A percentile compares a stretch with the other conserved stretches of the same genome.
Conservation (phyloP, 2,797 vertebrate genomes). For the Rhinella marina region DNA sequence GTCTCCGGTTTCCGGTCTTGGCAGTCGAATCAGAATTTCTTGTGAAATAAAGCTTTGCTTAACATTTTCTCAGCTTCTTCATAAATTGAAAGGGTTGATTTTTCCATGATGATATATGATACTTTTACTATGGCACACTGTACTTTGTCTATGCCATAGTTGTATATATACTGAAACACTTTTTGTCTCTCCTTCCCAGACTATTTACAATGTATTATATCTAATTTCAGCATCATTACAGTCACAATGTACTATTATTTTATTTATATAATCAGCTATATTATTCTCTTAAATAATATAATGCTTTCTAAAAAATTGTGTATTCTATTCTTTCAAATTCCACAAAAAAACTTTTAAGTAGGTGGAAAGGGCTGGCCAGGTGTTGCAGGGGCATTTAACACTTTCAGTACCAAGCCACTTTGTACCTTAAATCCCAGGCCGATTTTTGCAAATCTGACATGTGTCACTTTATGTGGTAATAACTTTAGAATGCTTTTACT, state of each 20-base stretch:
- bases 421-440: no score
- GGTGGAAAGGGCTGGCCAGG: not conserved
- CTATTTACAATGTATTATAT: not conserved
- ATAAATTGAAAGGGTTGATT: not conserved
- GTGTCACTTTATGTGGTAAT: no score
- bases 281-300: not conserved
- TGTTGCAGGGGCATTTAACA: not conserved
- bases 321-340: not conserved
- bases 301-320: not conserved
- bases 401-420: no score
- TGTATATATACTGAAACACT: no score
- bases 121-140: no score
- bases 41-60: not conserved
- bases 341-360: not conserved
- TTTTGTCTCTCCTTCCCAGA: not conserved
- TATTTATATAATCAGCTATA: not conserved
- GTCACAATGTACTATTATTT: not conserved
- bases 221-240: not conserved
- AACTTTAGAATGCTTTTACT: no score
- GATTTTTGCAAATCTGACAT: no score
- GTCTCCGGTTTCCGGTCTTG: conserved; percentile 13
- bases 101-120: no score
- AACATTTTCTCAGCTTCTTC: not conserved
- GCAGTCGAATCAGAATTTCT: not conserved
- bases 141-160: no score